Evolutionary conservation across 2,888 invertebrate species (phyloP).

Genomic region (Ophion costatus): DNA sequence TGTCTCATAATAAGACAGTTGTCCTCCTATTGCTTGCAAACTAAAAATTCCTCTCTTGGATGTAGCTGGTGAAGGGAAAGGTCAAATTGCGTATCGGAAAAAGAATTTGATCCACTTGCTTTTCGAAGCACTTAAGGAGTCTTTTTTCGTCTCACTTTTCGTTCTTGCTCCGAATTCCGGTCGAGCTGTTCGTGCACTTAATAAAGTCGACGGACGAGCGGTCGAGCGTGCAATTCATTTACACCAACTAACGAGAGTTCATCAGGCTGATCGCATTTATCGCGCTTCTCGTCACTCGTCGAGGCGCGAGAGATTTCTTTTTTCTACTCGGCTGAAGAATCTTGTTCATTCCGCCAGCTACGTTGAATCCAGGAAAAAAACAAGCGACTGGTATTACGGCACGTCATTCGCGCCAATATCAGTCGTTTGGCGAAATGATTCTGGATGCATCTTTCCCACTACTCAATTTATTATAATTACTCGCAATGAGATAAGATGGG

Average conservation of each 20-base stretch:
- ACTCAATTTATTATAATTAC: background rate
- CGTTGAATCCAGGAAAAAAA: background rate
- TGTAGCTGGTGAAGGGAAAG: background rate
- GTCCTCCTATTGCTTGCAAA: background rate
- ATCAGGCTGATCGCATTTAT: constrained; percentile 54
- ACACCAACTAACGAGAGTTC: constrained; percentile 54
- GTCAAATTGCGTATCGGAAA: background rate
- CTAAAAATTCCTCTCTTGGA: background rate
- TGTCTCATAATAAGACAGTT: background rate
- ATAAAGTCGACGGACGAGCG: constrained; percentile 24
- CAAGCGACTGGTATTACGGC: background rate
- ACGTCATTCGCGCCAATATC: background rate
- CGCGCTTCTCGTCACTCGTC: constrained; percentile 48
- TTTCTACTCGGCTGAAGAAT: constrained; percentile 27
- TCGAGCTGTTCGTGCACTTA: constrained; percentile 2
- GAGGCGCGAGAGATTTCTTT: constrained; percentile 25
- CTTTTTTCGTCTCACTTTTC: background rate
- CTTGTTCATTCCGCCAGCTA: background rate
- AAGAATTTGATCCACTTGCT: background rate
- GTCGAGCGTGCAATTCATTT: constrained; percentile 50
- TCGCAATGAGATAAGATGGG: background rate
- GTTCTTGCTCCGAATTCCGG: constrained; percentile 12
- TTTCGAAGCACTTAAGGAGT: background rate
- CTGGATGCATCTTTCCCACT: background rate
- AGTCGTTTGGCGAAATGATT: constrained; percentile 5